These are phyloP conservation scores for Dendrocincla fuliginosa DNA, from an alignment of 2,797 vertebrate genomes.

Conservation along the genomic window DNA sequence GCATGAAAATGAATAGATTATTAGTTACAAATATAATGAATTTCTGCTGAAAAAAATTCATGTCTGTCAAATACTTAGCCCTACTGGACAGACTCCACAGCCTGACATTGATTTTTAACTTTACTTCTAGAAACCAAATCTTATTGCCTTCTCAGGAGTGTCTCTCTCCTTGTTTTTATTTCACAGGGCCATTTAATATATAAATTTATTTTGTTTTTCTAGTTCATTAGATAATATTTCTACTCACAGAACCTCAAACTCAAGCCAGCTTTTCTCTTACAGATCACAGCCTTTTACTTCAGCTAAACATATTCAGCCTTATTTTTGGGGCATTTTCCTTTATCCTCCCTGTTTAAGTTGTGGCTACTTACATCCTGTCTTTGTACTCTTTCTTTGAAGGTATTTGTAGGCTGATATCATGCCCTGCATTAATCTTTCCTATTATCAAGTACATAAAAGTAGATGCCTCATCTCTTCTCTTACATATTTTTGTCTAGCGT, in stretches of 20 bases:
- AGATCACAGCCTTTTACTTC: constrained; percentile 19
- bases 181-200: not conserved
- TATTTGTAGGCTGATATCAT: constrained; percentile 59
- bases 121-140: not conserved
- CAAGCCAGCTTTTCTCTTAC: not conserved
- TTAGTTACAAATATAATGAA: not conserved
- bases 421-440: constrained; percentile 39
- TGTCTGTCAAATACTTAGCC: not conserved
- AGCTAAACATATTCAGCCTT: constrained; percentile 30
- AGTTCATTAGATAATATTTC: not conserved
- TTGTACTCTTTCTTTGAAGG: constrained; percentile 42
- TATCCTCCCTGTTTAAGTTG: constrained; percentile 24
- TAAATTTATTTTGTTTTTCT: not conserved
- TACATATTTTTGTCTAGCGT: constrained; percentile 7
- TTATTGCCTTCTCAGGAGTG: not conserved
- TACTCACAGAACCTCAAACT: not conserved
- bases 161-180: not conserved
- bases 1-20: not conserved
- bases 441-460: constrained; percentile 36
- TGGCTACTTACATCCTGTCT: constrained; percentile 41
- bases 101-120: not conserved
- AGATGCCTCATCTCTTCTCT: not conserved
- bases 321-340: constrained; percentile 53
- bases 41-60: not conserved
- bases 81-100: not conserved